These are phyloP conservation scores for Siphlonurus alternatus DNA, from an alignment of 2,888 invertebrate species.

Conservation along the genomic window DNA sequence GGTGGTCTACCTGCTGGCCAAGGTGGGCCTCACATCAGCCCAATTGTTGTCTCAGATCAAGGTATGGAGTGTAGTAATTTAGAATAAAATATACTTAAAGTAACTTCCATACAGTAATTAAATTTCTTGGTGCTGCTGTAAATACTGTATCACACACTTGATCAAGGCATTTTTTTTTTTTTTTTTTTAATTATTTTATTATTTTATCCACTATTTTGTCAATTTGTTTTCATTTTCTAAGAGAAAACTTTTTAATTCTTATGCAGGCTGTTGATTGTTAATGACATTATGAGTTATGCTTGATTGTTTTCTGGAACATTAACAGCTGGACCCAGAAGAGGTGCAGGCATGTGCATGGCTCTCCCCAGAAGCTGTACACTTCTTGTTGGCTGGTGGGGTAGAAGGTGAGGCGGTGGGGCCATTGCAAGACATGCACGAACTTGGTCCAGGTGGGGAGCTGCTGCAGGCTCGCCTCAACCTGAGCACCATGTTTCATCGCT, in stretches of 20 bases:
- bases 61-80: slow-evolving; percentile 9
- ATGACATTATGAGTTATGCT: background rate
- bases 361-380: slow-evolving; percentile 8
- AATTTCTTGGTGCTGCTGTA: background rate
- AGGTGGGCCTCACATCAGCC: slow-evolving; percentile 14
- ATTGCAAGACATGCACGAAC: slow-evolving; percentile 4
- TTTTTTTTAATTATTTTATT: background rate
- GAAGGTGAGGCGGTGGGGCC: background rate
- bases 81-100: background rate
- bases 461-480: slow-evolving; percentile 4
- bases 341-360: slow-evolving; percentile 25
- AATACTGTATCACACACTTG: background rate
- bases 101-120: background rate
- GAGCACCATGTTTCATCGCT: slow-evolving; percentile 10
- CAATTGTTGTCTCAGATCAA: slow-evolving; percentile 14
- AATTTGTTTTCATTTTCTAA: too few species aligned
- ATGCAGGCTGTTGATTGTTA: too few species aligned
- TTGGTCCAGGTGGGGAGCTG: slow-evolving; percentile 6
- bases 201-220: background rate
- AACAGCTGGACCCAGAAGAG: slow-evolving; percentile 23
- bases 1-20: slow-evolving; percentile 25
- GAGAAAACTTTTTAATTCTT: too few species aligned
- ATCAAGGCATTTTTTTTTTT: too few species aligned
- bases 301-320: too few species aligned
- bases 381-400: slow-evolving; percentile 1